These are phyloP conservation scores for Holothuria leucospilota DNA, from an alignment of 53 echinoderm and acorn worm species.

Conservation along the genomic window DNA sequence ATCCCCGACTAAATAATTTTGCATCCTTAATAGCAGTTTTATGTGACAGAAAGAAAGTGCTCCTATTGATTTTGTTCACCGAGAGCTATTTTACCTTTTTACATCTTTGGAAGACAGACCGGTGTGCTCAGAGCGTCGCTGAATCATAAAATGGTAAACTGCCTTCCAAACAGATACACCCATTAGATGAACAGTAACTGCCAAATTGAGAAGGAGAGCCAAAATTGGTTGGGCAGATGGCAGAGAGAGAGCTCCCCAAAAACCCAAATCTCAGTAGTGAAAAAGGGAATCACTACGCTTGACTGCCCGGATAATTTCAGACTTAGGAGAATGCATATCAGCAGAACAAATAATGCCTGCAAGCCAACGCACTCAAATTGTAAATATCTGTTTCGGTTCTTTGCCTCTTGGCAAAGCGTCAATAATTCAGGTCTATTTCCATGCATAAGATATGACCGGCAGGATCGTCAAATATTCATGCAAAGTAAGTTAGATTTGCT, in stretches of 20 bases:
- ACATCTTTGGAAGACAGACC: too few relatives aligned
- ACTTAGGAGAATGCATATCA: slow-evolving; percentile 20
- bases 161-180: not conserved
- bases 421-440: slow-evolving; percentile 53
- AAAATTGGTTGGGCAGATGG: slow-evolving; percentile 53
- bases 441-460: slow-evolving; percentile 53
- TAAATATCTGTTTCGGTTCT: slow-evolving; percentile 56
- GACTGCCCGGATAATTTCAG: slow-evolving; percentile 48
- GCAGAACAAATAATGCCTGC: slow-evolving; percentile 53
- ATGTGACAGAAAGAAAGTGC: slow-evolving; percentile 34
- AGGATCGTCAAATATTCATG: slow-evolving; percentile 52
- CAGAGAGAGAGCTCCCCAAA: not conserved
- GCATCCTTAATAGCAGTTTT: slow-evolving; percentile 40
- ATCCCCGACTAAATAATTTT: slow-evolving; percentile 51
- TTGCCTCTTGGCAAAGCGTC: slow-evolving; percentile 47
- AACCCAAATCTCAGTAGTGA: slow-evolving; percentile 35
- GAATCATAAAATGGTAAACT: not conserved
- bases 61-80: slow-evolving; percentile 31
- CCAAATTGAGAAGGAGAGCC: slow-evolving; percentile 12
- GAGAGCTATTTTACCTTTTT: slow-evolving; percentile 34
- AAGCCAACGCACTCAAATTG: slow-evolving; percentile 52
- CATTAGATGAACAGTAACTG: slow-evolving; percentile 38
- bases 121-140: too few relatives aligned
- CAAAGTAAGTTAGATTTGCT: slow-evolving; percentile 53
- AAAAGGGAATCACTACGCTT: slow-evolving; percentile 38